Evolutionary conservation across 1,140 invertebrate species (phyloP), one percentile per base, ranked within the genome.

Genomic region (Potamilus streckersoni): DNA sequence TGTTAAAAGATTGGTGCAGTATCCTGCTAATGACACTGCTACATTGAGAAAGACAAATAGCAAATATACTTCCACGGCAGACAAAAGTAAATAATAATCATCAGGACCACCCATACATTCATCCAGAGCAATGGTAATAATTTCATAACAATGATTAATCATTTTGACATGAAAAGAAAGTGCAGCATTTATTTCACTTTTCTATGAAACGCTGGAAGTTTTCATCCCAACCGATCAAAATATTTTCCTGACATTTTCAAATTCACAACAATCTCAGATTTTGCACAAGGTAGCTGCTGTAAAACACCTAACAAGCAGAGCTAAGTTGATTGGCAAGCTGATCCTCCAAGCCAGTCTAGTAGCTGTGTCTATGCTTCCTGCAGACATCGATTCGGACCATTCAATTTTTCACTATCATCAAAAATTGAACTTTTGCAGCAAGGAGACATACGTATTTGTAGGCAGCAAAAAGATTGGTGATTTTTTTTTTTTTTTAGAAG

Each of bases 351-450:
- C 65, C n/a, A 64, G 57, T 27, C 49, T 64, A 12, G 71, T 20
- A 3, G 71, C 71, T 63, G 56, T 63, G 11, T 69, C 56, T 20
- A 71, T 62, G 31, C 62, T 58, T 56, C 65, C 62, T n/a, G 71
- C 71, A n/a, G 62, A 72, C 12, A 72, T 72, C 0, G 58, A 63
- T 23, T 72, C 65, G 31, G 23, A 17, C 69, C 69, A 71, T 31
- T 71, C 69, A 2, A 38, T 14, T 62, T 62, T n/a, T 71, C 59
- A 16, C 38, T 49, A 11, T 64, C 62, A 72, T 72, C 71, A 12
- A 61, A 3, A 55, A 72, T 72, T 72, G 61, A 64, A 72, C 38
- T 73, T 73, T n/a, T 58, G 23, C 15, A 73, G 65, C n/a, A 66
- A 73, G 8, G 16, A 72, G 5, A 13, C 62, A 62, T 17, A 62